Conservation (phyloP, 2,797 vertebrate species). For the Gymnoscopelus braueri region DNA sequence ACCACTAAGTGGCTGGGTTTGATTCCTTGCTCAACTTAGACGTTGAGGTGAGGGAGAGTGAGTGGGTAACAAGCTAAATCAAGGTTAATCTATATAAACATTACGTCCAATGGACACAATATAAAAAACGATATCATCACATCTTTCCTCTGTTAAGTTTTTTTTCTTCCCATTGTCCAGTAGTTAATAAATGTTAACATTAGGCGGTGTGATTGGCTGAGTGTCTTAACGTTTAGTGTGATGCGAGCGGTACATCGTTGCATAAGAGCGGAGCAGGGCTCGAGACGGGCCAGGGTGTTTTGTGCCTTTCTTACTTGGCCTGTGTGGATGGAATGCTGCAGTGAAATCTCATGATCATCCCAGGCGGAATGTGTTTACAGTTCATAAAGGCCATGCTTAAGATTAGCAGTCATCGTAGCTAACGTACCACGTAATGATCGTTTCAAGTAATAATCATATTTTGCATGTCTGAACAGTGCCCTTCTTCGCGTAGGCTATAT, state of each 20-base stretch:
- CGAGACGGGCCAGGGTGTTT: constrained; percentile 13
- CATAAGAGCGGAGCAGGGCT: constrained; percentile 27
- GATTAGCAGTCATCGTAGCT: constrained; percentile 6
- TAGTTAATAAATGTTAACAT: too few relatives aligned
- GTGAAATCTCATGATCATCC: constrained; percentile 13
- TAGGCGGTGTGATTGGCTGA: constrained; percentile 25
- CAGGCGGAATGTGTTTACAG: constrained; percentile 18
- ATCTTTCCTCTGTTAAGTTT: too few relatives aligned
- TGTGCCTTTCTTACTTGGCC: not conserved
- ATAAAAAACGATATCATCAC: too few relatives aligned
- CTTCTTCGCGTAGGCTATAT: not conserved
- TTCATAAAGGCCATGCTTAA: constrained; percentile 6
- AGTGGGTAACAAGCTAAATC: too few relatives aligned
- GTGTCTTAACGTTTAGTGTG: constrained; percentile 23
- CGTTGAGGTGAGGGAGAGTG: too few relatives aligned
- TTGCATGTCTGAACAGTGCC: constrained; percentile 5
- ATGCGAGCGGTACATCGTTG: constrained; percentile 22
- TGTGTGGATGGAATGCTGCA: not conserved
- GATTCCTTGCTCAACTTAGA: too few relatives aligned
- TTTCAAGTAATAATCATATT: not conserved
- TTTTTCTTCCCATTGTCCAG: too few relatives aligned
- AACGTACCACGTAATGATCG: not conserved
- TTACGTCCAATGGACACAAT: too few relatives aligned
- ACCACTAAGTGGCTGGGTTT: too few relatives aligned
- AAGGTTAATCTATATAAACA: too few relatives aligned